Evolutionary conservation across 2,797 vertebrate genomes (phyloP).

Genomic region (Atherinosoma microstoma): DNA sequence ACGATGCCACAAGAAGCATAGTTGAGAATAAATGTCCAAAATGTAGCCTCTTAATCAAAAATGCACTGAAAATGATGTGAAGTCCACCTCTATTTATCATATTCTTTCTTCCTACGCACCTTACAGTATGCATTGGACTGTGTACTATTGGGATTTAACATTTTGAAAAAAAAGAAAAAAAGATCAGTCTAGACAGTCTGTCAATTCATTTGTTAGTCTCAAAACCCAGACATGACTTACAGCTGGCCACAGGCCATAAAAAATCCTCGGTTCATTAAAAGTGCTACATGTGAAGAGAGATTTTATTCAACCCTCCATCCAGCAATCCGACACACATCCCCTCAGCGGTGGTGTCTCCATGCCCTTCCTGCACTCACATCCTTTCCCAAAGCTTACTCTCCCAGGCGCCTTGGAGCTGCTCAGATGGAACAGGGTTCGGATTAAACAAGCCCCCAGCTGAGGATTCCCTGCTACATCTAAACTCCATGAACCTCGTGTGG

Average conservation of each 20-base stretch:
- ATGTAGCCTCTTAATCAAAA: background rate
- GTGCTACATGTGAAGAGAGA: conserved; percentile 45
- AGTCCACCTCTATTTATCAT: background rate
- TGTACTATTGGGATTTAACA: background rate
- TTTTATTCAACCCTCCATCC: conserved; percentile 43
- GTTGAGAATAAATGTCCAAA: background rate
- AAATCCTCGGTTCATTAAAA: conserved; percentile 43
- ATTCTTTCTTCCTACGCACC: conserved; percentile 8
- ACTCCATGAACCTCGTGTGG: conserved; percentile 51
- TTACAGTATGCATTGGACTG: conserved; percentile 5
- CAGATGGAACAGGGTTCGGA: conserved; percentile 61
- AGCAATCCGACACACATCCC: conserved; percentile 30
- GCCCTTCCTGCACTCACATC: conserved; percentile 46
- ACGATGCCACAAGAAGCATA: no score
- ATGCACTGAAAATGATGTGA: background rate
- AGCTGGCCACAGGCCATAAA: conserved; percentile 17
- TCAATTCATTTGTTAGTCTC: conserved; percentile 19
- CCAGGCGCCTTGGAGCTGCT: conserved; percentile 45
- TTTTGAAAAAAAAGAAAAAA: conserved; percentile 4
- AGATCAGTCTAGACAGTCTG: conserved; percentile 10
- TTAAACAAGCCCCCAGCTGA: conserved; percentile 64
- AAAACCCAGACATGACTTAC: conserved; percentile 28
- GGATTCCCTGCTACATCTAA: conserved; percentile 65
- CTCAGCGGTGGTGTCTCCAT: conserved; percentile 30
- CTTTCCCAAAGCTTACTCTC: conserved; percentile 50